Evolutionary conservation across 2,888 invertebrate species (phyloP).

Genomic region (Rugalucina vietnamica): DNA sequence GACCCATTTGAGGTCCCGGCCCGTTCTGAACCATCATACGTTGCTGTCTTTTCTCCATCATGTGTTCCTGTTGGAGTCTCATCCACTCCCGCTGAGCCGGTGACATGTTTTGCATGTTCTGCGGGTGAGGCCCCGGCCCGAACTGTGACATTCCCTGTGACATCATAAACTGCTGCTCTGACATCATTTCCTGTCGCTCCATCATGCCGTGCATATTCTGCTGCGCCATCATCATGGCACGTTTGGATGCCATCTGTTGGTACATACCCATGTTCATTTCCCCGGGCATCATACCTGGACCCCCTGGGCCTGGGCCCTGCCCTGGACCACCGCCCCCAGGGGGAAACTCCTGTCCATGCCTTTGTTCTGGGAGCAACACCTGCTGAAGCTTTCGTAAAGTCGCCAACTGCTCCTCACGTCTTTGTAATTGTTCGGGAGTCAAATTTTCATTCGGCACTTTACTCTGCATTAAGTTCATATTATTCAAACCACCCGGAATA

Average conservation of each 20-base stretch:
- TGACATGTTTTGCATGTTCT: slow-evolving; percentile 79
- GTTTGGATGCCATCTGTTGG: slow-evolving; percentile 72
- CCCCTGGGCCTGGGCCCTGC: slow-evolving; percentile 59
- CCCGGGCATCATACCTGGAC: slow-evolving; percentile 71
- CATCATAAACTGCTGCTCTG: slow-evolving; percentile 75
- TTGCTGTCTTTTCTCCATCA: slow-evolving; percentile 76
- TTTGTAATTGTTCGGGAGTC: slow-evolving; percentile 97
- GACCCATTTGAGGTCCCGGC: slow-evolving; percentile 20
- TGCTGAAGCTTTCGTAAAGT: slow-evolving; percentile 96
- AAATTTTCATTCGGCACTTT: slow-evolving; percentile 90
- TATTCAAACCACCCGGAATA: slow-evolving; percentile 58
- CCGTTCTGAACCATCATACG: slow-evolving; percentile 62
- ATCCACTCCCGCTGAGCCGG: slow-evolving; percentile 94
- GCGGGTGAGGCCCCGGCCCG: slow-evolving; percentile 74
- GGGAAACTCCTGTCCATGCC: slow-evolving; percentile 66
- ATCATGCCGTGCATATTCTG: slow-evolving; percentile 71
- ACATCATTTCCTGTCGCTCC: slow-evolving; percentile 67
- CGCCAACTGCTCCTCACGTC: slow-evolving; percentile 96
- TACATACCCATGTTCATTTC: slow-evolving; percentile 72
- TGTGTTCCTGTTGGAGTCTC: slow-evolving; percentile 92
- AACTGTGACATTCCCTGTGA: slow-evolving; percentile 72
- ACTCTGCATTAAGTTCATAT: slow-evolving; percentile 77
- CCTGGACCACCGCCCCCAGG: slow-evolving; percentile 66
- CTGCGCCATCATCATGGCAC: slow-evolving; percentile 71
- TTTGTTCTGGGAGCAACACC: slow-evolving; percentile 92